Evolutionary conservation across 2,888 invertebrate species (phyloP).

Genomic region (Neria commutata): DNA sequence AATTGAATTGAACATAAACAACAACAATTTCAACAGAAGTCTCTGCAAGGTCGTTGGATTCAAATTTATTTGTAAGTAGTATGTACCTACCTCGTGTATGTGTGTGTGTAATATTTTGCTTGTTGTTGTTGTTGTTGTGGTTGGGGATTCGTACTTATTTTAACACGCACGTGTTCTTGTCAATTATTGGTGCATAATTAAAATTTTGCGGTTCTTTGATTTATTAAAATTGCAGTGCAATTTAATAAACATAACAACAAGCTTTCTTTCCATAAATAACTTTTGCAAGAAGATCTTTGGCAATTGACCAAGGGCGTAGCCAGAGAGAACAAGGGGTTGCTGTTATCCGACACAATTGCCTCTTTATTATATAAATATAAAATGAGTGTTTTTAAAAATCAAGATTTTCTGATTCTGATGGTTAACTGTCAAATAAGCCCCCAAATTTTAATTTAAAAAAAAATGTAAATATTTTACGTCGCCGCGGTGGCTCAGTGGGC

Average conservation of each 20-base stretch:
- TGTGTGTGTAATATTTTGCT: not conserved
- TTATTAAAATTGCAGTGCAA: no score
- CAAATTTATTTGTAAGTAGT: conserved; percentile 55
- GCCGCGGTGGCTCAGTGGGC: no score
- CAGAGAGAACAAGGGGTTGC: no score
- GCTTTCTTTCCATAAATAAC: no score
- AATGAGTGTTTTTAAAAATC: no score
- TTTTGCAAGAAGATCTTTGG: not conserved
- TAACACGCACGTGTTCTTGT: conserved; percentile 44
- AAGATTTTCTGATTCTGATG: no score
- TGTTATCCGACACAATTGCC: no score
- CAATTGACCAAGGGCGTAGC: no score
- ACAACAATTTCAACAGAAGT: conserved; percentile 28
- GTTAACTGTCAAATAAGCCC: not conserved
- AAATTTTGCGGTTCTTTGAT: not conserved
- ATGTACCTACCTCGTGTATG: no score
- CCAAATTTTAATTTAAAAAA: not conserved
- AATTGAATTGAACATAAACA: conserved; percentile 28
- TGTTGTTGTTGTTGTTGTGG: not conserved
- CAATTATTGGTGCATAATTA: conserved; percentile 35
- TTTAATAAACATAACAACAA: no score
- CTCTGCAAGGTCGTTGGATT: conserved; percentile 55
- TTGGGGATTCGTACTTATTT: conserved; percentile 12
- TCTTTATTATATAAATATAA: no score
- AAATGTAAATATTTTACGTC: no score